Evolutionary conservation across 1,140 invertebrate genomes (phyloP).

Genomic region (Bombus waltoni): DNA sequence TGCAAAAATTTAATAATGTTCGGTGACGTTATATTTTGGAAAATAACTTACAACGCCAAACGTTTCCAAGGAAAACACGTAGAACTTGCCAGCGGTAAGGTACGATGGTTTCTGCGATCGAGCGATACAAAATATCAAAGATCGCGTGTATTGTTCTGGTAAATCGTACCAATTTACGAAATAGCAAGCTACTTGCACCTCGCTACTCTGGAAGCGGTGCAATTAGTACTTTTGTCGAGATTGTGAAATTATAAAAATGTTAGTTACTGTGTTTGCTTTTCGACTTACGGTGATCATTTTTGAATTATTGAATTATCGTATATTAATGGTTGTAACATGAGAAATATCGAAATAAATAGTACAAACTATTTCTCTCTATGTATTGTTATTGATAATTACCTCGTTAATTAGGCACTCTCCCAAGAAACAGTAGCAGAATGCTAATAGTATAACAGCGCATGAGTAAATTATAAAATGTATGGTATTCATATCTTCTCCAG

Average conservation of each 20-base stretch:
- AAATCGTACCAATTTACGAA: slow-evolving; percentile 53
- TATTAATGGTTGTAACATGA: not conserved
- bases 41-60: slow-evolving; percentile 47
- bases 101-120: slow-evolving; percentile 52
- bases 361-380: not conserved
- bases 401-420: slow-evolving; percentile 59
- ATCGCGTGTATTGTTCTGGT: slow-evolving; percentile 10
- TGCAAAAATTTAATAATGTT: not conserved
- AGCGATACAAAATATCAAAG: slow-evolving; percentile 54
- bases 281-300: not conserved
- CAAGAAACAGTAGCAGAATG: slow-evolving; percentile 59
- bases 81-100: slow-evolving; percentile 59
- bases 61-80: slow-evolving; percentile 61
- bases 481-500: slow-evolving; percentile 47
- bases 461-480: slow-evolving; percentile 59
- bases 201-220: slow-evolving; percentile 33
- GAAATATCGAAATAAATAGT: not conserved
- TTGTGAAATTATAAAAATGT: not conserved
- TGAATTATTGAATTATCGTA: not conserved
- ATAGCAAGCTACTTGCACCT: slow-evolving; percentile 39
- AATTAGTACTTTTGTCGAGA: not conserved
- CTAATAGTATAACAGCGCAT: slow-evolving; percentile 44
- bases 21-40: not conserved
- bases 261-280: not conserved
- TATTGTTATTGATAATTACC: slow-evolving; percentile 20